Evolutionary conservation across 2,797 vertebrate species (phyloP).

Genomic region (Channallabes apus): DNA sequence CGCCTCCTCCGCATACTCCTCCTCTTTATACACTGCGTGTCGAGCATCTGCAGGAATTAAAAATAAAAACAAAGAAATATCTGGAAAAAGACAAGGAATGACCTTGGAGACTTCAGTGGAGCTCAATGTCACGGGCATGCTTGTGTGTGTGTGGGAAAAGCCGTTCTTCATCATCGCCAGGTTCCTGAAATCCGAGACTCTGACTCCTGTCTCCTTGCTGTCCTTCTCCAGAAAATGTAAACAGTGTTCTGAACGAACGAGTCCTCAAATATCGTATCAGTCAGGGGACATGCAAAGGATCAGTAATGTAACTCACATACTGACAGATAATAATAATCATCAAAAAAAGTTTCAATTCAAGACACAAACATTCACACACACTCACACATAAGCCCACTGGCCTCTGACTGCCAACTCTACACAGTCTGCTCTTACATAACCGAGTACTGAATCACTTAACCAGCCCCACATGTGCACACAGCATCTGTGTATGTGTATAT

Average conservation of each 20-base stretch:
- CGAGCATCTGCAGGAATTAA: slow-evolving; percentile 49
- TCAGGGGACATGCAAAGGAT: neutral
- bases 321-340: slow-evolving; percentile 8
- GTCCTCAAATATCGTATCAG: neutral
- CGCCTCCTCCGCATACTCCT: slow-evolving; percentile 7
- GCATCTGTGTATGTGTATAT: slow-evolving; percentile 16
- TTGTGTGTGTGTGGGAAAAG: slow-evolving; percentile 1
- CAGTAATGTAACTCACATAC: neutral
- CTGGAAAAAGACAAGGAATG: slow-evolving; percentile 27
- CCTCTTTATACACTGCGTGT: slow-evolving; percentile 36
- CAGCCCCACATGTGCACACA: slow-evolving; percentile 51
- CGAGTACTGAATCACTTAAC: slow-evolving; percentile 48
- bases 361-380: slow-evolving; percentile 16
- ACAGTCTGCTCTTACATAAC: slow-evolving; percentile 56
- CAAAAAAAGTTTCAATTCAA: neutral
- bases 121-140: slow-evolving; percentile 49
- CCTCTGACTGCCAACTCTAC: slow-evolving; percentile 45
- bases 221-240: slow-evolving; percentile 3
- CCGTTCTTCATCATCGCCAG: slow-evolving; percentile 15
- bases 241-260: neutral
- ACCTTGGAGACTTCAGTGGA: neutral
- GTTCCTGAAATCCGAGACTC: slow-evolving; percentile 12
- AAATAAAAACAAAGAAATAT: slow-evolving; percentile 51
- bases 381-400: slow-evolving; percentile 26
- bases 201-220: slow-evolving; percentile 11